Base-by-base conservation (phyloP, 2,113 vertebrate species). In the Chrysemys picta region DNA sequence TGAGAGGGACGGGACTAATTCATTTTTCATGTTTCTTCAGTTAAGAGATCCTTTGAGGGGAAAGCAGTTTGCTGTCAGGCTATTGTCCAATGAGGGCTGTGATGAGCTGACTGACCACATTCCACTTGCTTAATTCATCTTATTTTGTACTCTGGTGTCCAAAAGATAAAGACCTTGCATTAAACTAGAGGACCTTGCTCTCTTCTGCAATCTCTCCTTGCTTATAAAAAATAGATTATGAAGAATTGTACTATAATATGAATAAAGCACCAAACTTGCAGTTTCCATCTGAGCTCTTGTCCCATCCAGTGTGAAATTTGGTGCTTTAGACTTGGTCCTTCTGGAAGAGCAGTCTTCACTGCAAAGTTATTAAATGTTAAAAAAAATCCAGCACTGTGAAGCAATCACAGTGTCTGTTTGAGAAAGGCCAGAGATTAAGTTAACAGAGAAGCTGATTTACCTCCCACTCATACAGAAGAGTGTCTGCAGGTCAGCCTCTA, bases 211-310 rank as follows among this genome's bases (percentile, higher is more conserved):
- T 89, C 93, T 97, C 82, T 93, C 85, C 76, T 90, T 93, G 81
- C 93, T 98, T 96, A 97, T 98, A 97, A 98, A 98, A 98, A 98
- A 98, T 98, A 96, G 91, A 98, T 96, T 90, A n/a, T 80, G 82
- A 92, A 92, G 94, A 97, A 96, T 80, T 54, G 88, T 45, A 84
- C 88, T 92, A 82, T 95, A 95, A 96, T 65, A 82, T 88, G 92
- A 97, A 97, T 91, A 97, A 97, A 97, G 88, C 79, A 88, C 93
- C 97, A 80, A 96, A 94, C 78, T 52, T 59, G 81, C 87, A 89
- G 75, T 97, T 97, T 93, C 95, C 87, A 93, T 96, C 87, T 93
- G 91, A 97, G 93, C 80, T 54, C 89, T 96, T 96, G 96, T 94
- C 91, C 95, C 82, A 89, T 95, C 93, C 97, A 88, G 91, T 92